A percentile compares a stretch with the other conserved stretches of the same genome.
These are phyloP conservation scores for Pollenia labialis DNA, from an alignment of 2,888 invertebrate genomes.

Conservation along the genomic window DNA sequence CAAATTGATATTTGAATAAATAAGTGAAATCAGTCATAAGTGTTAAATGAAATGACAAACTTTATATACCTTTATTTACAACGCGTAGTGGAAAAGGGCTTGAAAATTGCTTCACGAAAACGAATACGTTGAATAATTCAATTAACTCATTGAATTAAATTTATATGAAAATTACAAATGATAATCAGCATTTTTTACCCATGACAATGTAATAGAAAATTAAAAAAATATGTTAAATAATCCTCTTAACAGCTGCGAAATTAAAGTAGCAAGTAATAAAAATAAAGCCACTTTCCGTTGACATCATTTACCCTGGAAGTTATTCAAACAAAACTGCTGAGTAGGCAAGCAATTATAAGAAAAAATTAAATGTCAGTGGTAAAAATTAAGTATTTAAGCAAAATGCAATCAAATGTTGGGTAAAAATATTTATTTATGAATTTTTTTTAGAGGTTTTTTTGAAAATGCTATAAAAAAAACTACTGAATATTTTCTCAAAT, in stretches of 20 bases:
- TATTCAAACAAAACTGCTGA: conserved; percentile 23
- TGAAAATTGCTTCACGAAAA: too few relatives aligned
- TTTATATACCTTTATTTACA: too few relatives aligned
- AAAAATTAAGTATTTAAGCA: neutral
- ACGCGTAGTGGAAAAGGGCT: too few relatives aligned
- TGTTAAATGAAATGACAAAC: too few relatives aligned
- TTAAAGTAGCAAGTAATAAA: neutral
- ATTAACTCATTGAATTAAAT: conserved; percentile 56
- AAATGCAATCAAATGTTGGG: neutral
- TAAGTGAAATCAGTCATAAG: too few relatives aligned
- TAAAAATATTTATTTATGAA: too few relatives aligned
- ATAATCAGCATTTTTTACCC: conserved; percentile 54
- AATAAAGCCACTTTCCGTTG: neutral
- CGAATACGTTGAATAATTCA: conserved; percentile 24
- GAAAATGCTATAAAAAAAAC: too few relatives aligned
- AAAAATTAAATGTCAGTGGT: neutral
- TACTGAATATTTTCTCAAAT: too few relatives aligned
- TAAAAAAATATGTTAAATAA: conserved; percentile 41
- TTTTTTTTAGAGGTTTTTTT: too few relatives aligned
- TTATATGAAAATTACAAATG: conserved; percentile 39
- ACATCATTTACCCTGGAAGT: neutral
- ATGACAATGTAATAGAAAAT: neutral
- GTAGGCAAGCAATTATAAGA: conserved; percentile 7
- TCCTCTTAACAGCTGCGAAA: conserved; percentile 54
- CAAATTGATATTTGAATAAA: too few relatives aligned